Evolutionary conservation across 2,888 invertebrate genomes (phyloP).

Genomic region (Stictocephala bisonia): DNA sequence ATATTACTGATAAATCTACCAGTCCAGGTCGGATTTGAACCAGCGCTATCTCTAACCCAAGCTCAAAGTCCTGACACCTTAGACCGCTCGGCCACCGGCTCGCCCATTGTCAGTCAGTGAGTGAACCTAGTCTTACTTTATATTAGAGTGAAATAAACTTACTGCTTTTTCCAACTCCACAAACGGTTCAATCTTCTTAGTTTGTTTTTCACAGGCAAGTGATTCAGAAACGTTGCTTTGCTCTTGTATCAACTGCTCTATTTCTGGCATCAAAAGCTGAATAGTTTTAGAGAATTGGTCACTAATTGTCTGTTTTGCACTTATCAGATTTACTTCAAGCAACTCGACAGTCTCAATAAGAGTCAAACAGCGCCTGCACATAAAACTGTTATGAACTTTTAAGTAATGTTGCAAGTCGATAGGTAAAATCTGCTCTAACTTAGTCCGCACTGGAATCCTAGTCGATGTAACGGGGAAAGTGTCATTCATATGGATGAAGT

Average conservation of each 20-base stretch:
- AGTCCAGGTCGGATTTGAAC: too few relatives aligned
- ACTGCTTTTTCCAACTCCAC: not conserved
- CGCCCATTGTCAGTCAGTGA: too few relatives aligned
- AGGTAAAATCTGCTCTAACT: conserved; percentile 51
- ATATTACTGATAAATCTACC: too few relatives aligned
- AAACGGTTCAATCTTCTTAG: not conserved
- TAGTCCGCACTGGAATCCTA: conserved; percentile 62
- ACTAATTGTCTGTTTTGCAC: conserved; percentile 57
- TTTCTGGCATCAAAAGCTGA: conserved; percentile 32
- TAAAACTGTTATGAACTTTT: conserved; percentile 52
- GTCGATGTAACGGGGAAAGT: conserved; percentile 64
- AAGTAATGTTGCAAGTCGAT: conserved; percentile 50
- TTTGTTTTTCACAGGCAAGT: not conserved
- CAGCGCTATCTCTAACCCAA: too few relatives aligned
- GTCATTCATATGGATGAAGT: conserved; percentile 63
- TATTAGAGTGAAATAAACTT: too few relatives aligned
- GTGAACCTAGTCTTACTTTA: too few relatives aligned
- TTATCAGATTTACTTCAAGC: conserved; percentile 63
- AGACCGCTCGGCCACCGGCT: too few relatives aligned
- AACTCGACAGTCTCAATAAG: conserved; percentile 65
- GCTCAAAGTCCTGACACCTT: too few relatives aligned
- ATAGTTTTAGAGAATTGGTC: conserved; percentile 48
- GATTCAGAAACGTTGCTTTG: not conserved
- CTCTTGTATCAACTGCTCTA: not conserved
- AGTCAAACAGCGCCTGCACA: conserved; percentile 64